Evolutionary conservation across 2,797 vertebrate genomes (phyloP), one percentile per base, ranked within the genome.

Genomic region (Buceros bicornis): DNA sequence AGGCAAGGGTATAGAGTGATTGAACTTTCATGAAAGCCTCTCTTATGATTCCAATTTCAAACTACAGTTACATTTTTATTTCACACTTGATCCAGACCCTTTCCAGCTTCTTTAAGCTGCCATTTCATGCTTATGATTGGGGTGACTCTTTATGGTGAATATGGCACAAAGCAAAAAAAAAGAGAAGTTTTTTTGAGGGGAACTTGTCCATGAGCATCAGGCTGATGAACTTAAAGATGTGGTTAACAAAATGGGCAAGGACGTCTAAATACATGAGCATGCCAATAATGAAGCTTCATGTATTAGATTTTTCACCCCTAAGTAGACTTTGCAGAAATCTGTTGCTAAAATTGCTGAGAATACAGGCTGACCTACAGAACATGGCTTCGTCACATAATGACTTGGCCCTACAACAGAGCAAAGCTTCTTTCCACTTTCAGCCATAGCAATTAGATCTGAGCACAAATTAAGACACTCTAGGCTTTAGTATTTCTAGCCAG

Each of bases 381-480:
- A 6, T 10, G 74, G 56, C 37, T 90, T 76, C 86, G 85, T 51
- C 82, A 74, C 57, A 11, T 87, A 93, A 96, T 8, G 73, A 87
- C 81, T 86, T 71, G 93, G 86, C 11, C 47, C 93, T 90, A 80
- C 35, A 29, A 93, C 71, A 85, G 47, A 92, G 93, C 54, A 94
- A 95, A 96, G 60, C 69, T 24, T 89, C 95, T 97, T 96, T 93
- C 83, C 89, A 79, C 91, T 97, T 93, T 94, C 74, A 96, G 88
- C 80, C 35, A 77, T 83, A 92, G 91, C 89, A 95, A 97, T 98
- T 96, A 97, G 89, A 77, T 90, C 96, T 93, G 94, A 97, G 93
- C 84, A 82, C 78, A 93, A 95, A 95, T 95, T 96, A 47, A 48
- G 65, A 91, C 89, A 92, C 90, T 97, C 95, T 72, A 96, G 89